Evolutionary conservation across 2,888 invertebrate genomes (phyloP), one percentile per base, ranked within the genome.

Genomic region (Actias luna): DNA sequence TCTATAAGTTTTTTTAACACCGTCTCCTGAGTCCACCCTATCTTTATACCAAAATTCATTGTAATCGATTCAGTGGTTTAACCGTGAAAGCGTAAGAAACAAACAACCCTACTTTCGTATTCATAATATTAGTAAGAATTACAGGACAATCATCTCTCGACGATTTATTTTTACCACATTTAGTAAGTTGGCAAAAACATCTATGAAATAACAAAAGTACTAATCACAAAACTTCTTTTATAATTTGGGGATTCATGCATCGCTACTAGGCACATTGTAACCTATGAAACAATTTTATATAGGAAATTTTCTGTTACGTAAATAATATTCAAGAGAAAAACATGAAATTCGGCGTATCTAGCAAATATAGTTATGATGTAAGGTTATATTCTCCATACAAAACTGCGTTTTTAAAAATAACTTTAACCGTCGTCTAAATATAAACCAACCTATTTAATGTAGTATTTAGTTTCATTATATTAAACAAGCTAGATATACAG

Each of bases 361-460:
- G 46, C 52, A 27, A n/a, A 29, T 29, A 7, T 12, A 18, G 52
- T 29, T 55, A 29, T 52, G 25, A 52, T 52, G 39, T 42, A 29
- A 52, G 52, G 52, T 52, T 55, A 55, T n/a, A n/a, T 29, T 29
- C 29, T 29, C n/a, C 55, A 29, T 55, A 29, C n/a, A 7, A 55
- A 16, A n/a, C 16, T 29, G n/a, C 12, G 10, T 55, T 55, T 55
- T 10, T 55, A 55, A 55, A 55, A 29, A 55, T 29, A 29, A 7
- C 55, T 16, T 8, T 5, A 5, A 50, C n/a, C 5, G 14, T 14
- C n/a, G 27, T 22, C 35, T 60, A 29, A 58, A 58, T 58, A 61
- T 39, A 61, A 58, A 62, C 39, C n/a, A 16, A 42, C 18, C 22
- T 18, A 39, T 62, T 39, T 58, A 22, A 4, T 2, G 16, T 39